phyloP scores from a whole-genome alignment of 2,797 vertebrate species.

The Podargus strigoides region DNA sequence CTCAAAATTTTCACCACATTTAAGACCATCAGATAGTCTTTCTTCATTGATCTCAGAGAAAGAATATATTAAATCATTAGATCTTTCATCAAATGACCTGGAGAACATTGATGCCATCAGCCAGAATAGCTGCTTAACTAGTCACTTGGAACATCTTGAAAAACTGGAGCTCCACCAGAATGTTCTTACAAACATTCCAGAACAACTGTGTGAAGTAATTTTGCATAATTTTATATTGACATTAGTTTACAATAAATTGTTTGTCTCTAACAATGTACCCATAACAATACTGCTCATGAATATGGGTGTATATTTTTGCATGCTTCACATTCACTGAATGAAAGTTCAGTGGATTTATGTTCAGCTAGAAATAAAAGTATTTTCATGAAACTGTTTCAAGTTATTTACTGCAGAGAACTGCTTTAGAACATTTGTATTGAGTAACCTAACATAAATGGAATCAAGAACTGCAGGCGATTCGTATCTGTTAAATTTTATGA shows the following conservation, averaged over 20 bases:
- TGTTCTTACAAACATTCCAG: slow-evolving; percentile 80
- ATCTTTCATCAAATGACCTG: slow-evolving; percentile 93
- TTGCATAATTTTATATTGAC: not conserved
- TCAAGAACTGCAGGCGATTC: not conserved
- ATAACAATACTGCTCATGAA: not conserved
- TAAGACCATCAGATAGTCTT: slow-evolving; percentile 72
- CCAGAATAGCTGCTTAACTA: slow-evolving; percentile 74
- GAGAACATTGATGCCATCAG: slow-evolving; percentile 82
- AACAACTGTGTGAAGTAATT: slow-evolving; percentile 85
- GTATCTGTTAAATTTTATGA: not conserved
- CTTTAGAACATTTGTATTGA: not conserved
- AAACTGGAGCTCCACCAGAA: slow-evolving; percentile 93
- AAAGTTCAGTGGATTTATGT: not conserved
- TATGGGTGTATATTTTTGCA: not conserved
- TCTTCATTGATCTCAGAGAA: slow-evolving; percentile 77
- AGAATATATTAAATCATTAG: slow-evolving; percentile 86
- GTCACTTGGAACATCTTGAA: slow-evolving; percentile 82
- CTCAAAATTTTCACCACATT: slow-evolving; percentile 60
- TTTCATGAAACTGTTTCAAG: not conserved
- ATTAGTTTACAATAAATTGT: not conserved
- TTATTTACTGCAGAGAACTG: not conserved
- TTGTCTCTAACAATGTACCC: not conserved
- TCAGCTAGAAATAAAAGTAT: not conserved
- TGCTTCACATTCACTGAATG: not conserved
- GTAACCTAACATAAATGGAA: not conserved